Evolutionary conservation across 2,113 vertebrate genomes (phyloP).

Genomic region (Osmerus mordax): DNA sequence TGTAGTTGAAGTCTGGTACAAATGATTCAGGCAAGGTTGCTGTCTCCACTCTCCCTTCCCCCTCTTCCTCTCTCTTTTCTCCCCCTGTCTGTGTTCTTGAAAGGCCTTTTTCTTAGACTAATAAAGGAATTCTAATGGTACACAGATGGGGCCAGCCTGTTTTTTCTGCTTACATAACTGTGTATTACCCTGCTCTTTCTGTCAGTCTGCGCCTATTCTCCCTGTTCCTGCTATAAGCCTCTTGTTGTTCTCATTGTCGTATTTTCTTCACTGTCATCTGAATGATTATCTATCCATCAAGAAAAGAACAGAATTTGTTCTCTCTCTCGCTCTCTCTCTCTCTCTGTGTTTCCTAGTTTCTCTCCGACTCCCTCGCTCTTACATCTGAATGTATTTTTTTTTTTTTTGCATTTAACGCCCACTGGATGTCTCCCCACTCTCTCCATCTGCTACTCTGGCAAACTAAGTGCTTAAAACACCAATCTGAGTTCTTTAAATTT

Average conservation of each 20-base stretch:
- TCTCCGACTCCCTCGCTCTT: slow-evolving; percentile 32
- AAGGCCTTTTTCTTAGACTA: slow-evolving; percentile 17
- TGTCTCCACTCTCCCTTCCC: neutral
- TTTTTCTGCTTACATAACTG: slow-evolving; percentile 16
- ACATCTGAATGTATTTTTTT: slow-evolving; percentile 27
- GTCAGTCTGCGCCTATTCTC: neutral
- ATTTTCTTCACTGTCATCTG: neutral
- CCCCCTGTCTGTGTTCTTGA: slow-evolving; percentile 2
- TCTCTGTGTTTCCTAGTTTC: neutral
- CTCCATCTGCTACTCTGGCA: slow-evolving; percentile 30
- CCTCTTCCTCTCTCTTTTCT: neutral
- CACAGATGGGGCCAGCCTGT: slow-evolving; percentile 26
- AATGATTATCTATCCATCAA: neutral
- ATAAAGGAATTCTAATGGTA: slow-evolving; percentile 27
- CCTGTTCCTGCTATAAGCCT: neutral
- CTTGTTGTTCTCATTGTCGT: neutral
- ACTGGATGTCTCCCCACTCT: slow-evolving; percentile 45
- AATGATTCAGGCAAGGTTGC: no score
- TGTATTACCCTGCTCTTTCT: slow-evolving; percentile 6
- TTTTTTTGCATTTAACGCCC: slow-evolving; percentile 38
- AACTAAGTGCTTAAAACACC: slow-evolving; percentile 38
- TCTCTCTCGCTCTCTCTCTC: neutral
- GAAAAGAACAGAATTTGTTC: no score
- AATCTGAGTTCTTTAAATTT: slow-evolving; percentile 27
- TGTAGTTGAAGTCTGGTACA: neutral